Evolutionary conservation across 2,888 invertebrate species (phyloP).

Genomic region (Ephialtes manifestator): DNA sequence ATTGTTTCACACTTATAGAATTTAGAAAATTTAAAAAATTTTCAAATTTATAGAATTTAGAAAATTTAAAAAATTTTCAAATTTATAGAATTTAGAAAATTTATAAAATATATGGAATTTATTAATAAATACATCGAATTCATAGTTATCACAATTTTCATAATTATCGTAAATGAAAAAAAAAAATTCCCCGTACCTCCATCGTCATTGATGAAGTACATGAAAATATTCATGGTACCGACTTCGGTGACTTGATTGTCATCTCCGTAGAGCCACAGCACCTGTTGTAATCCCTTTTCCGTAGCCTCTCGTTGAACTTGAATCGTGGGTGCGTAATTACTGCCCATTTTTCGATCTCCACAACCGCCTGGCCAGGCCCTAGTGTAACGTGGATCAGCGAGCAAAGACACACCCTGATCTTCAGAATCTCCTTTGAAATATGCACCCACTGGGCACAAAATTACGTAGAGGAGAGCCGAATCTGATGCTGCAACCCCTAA

Average conservation of each 20-base stretch:
- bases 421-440: slow-evolving; percentile 92
- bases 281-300: slow-evolving; percentile 95
- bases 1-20: too few relatives aligned
- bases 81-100: too few relatives aligned
- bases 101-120: not conserved
- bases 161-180: too few relatives aligned
- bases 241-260: slow-evolving; percentile 98
- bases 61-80: too few relatives aligned
- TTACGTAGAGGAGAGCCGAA: slow-evolving; percentile 96
- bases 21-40: too few relatives aligned
- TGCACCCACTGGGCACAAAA: slow-evolving; percentile 96
- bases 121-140: too few relatives aligned
- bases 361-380: slow-evolving; percentile 97
- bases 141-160: too few relatives aligned
- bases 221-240: slow-evolving; percentile 99
- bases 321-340: slow-evolving; percentile 96
- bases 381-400: slow-evolving; percentile 96
- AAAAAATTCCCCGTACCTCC: slow-evolving; percentile 90
- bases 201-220: slow-evolving; percentile 94
- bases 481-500: slow-evolving; percentile 96
- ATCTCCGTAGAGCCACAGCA: slow-evolving; percentile 98
- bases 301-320: slow-evolving; percentile 93
- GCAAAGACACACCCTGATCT: slow-evolving; percentile 92
- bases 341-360: slow-evolving; percentile 98
- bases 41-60: too few relatives aligned